Base-by-base conservation (phyloP, 2,888 invertebrate species). In the Cryptocephalus moraei region DNA sequence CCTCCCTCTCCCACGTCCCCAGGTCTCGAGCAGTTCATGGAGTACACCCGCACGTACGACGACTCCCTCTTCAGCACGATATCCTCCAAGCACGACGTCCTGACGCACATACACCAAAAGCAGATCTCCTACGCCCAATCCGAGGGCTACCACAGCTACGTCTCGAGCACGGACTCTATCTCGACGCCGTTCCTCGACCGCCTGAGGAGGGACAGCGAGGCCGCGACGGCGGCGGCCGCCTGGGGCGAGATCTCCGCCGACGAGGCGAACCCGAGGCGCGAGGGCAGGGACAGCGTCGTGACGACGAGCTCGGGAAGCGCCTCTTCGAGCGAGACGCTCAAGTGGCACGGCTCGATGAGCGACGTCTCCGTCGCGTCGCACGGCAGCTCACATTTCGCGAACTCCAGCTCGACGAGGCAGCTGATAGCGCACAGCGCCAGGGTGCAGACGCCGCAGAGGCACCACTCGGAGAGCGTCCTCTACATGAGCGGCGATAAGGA, bases 81-180 rank as follows among this genome's bases (percentile, higher is more conserved):
- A 58, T 57, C 50, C 52, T 59, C 63, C 39, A 66, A 66, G 44
- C 59, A 61, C 61, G 75, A 75, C 54, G 61, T 65, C 11, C 60
- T 73, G 42, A 70, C 69, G 43, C 76, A 75, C 58, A 74, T 78
- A 57, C 84, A 84, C 65, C 82, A 82, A 58, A 84, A 82, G 61
- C 84, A 84, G 62, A 77, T 82, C 38, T 84, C 84, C 45, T 86
- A 86, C 70, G 86, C 86, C 44, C 85, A 86, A 62, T 84, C 84
- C 45, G 86, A 86, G 70, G 85, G 85, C 44, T 86, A 86, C 68
- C 86, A 86, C 66, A 84, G 85, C 66, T 86, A 86, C 67, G 85
- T 86, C 31, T 84, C 84, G 49, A 83, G 84, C 62, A 82, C 84
- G 36, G 85, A 86, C 66, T 84, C 84, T 8, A 83, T 82, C 44